Evolutionary conservation across 2,797 vertebrate genomes (phyloP), one percentile per base, ranked within the genome.

Genomic region (Eutrigla gurnardus): DNA sequence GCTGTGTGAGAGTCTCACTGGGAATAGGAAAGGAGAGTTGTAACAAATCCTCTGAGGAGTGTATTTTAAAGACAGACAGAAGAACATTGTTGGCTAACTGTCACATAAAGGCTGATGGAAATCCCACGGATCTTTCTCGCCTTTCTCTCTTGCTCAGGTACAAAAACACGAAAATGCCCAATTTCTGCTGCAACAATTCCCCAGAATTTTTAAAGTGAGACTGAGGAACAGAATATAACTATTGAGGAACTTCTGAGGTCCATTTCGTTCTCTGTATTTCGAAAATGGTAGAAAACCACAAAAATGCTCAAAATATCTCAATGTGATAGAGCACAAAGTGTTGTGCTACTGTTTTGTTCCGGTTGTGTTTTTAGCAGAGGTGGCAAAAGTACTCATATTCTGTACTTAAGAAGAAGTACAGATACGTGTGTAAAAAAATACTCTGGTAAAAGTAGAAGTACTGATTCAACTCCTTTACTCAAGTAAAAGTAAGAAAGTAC

Each of bases 211-310:
- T 59, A 45, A 11, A 59, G 63, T 50, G 63, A 70, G 14, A 59
- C 35, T 58, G 68, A 66, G 50, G 80, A 66, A 75, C 35, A 40
- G 32, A 17, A 46, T 2, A 37, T 6, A 59, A 11, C 36, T 55
- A 14, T n/a, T 52, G 79, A 75, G 77, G 70, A 86, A 84, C 39
- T 66, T 43, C 0, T 9, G 2, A 54, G 49, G 64, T 71, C 58
- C 58, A 36, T 71, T 73, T 72, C 53, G 7, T n/a, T n/a, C 32
- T 70, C 10, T 6, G 54, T 18, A 36, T 80, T 69, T 76, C 10
- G 5, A 75, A 84, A 84, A 68, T 50, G 37, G 25, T 43, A 58
- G 42, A 65, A 77, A 81, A 65, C 65, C 61, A 70, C 80, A 62
- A 33, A 82, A 67, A 54, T 55, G n/a, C n/a, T 33, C 46, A 2